Evolutionary conservation across 2,113 vertebrate species (phyloP).

Genomic region (Larimichthys crocea): DNA sequence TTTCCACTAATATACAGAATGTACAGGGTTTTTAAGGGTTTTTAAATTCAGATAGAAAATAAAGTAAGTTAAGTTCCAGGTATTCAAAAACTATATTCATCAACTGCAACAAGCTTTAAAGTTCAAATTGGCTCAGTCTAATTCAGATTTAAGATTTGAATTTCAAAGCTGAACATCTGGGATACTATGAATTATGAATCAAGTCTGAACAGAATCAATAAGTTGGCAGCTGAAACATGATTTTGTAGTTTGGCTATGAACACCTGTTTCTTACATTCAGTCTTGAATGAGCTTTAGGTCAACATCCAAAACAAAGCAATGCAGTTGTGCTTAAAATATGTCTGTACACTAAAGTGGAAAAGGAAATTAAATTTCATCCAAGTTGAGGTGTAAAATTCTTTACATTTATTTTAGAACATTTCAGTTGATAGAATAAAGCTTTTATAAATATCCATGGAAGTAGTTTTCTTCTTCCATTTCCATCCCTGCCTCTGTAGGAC

Average conservation of each 20-base stretch:
- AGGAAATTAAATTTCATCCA: background rate
- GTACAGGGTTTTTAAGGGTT: no score
- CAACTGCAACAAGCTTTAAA: no score
- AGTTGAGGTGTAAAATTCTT: background rate
- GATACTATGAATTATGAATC: no score
- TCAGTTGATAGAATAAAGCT: background rate
- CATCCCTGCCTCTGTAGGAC: conserved; percentile 5
- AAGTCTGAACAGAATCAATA: no score
- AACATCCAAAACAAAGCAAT: background rate
- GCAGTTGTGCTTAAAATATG: background rate
- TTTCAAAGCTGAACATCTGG: background rate
- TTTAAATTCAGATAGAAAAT: no score
- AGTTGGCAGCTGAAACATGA: no score
- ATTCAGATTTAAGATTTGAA: background rate
- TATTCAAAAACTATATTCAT: no score
- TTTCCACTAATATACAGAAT: no score
- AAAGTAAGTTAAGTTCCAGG: no score
- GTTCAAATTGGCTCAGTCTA: background rate
- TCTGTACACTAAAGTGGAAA: background rate
- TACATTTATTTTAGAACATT: background rate
- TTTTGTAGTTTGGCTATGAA: no score
- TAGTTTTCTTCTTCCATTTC: background rate
- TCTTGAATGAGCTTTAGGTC: background rate
- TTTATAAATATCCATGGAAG: background rate
- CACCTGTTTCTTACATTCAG: background rate